These are phyloP conservation scores for Seladonia tumulorum DNA, from an alignment of 2,888 invertebrate genomes.

Conservation along the genomic window DNA sequence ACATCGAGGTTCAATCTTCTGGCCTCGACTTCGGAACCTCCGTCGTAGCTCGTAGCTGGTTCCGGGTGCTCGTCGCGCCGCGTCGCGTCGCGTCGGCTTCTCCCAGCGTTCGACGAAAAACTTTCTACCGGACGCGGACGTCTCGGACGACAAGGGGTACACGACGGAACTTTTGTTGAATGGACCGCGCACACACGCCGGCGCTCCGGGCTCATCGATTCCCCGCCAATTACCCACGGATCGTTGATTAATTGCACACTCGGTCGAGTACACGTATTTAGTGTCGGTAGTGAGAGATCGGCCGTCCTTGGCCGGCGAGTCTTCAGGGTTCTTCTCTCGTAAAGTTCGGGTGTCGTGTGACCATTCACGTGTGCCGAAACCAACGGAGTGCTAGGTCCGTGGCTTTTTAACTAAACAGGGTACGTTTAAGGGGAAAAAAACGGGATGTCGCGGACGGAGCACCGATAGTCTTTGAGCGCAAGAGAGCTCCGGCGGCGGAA, in stretches of 20 bases:
- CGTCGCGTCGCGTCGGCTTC: background rate
- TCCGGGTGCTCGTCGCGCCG: background rate
- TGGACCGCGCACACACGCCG: constrained; percentile 58
- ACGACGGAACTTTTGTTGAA: constrained; percentile 65
- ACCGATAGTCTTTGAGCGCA: background rate
- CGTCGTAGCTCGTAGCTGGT: background rate
- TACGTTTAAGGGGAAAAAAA: constrained; percentile 38
- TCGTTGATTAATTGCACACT: constrained; percentile 70
- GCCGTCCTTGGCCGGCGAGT: constrained; percentile 51
- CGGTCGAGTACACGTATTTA: constrained; percentile 67
- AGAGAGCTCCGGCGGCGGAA: background rate
- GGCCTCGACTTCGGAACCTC: background rate
- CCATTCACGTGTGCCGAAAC: constrained; percentile 54
- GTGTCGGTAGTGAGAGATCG: constrained; percentile 64
- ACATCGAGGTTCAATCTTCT: constrained; percentile 26
- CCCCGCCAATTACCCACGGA: constrained; percentile 65
- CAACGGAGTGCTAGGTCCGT: constrained; percentile 33
- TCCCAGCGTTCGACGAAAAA: constrained; percentile 8
- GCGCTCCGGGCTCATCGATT: constrained; percentile 65
- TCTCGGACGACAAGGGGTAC: constrained; percentile 15
- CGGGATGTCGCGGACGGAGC: constrained; percentile 18
- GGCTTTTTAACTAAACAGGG: constrained; percentile 48
- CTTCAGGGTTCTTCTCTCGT: constrained; percentile 49
- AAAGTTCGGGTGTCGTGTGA: constrained; percentile 57
- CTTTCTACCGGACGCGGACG: constrained; percentile 49